Percentiles rank a stretch among this genome's conserved stretches.
phyloP scores from a whole-genome alignment of 2,797 vertebrate species.

The Dermochelys coriacea region DNA sequence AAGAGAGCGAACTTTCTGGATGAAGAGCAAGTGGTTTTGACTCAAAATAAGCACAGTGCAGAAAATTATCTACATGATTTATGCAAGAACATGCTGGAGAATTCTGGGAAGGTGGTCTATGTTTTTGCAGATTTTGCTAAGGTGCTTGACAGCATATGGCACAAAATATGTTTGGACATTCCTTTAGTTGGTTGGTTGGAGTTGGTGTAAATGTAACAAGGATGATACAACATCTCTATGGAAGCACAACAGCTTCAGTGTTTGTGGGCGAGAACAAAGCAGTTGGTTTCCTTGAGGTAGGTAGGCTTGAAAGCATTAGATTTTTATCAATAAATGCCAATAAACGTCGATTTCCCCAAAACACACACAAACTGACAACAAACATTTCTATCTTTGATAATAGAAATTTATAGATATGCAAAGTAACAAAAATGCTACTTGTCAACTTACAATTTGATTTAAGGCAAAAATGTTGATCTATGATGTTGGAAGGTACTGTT shows the following conservation, averaged over 20 bases:
- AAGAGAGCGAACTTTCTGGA: neutral
- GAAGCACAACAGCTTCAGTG: too few relatives aligned
- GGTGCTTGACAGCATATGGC: neutral
- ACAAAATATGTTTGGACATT: neutral
- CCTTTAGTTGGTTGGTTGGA: neutral
- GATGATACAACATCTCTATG: too few relatives aligned
- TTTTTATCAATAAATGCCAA: neutral
- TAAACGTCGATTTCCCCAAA: neutral
- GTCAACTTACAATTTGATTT: neutral
- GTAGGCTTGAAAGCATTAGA: neutral
- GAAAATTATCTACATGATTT: neutral
- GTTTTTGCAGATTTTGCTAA: neutral
- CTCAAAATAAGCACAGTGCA: neutral
- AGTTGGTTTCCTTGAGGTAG: too few relatives aligned
- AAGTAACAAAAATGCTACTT: neutral
- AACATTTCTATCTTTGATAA: neutral
- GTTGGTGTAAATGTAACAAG: too few relatives aligned
- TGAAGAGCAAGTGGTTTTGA: neutral
- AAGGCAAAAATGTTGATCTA: neutral
- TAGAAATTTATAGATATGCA: neutral
- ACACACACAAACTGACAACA: neutral
- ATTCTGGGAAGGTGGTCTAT: neutral
- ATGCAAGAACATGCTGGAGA: neutral
- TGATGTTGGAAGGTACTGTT: neutral
- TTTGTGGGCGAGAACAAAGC: too few relatives aligned